phyloP scores from a whole-genome alignment of 2,113 vertebrate genomes.

The Camarhynchus parvulus region DNA sequence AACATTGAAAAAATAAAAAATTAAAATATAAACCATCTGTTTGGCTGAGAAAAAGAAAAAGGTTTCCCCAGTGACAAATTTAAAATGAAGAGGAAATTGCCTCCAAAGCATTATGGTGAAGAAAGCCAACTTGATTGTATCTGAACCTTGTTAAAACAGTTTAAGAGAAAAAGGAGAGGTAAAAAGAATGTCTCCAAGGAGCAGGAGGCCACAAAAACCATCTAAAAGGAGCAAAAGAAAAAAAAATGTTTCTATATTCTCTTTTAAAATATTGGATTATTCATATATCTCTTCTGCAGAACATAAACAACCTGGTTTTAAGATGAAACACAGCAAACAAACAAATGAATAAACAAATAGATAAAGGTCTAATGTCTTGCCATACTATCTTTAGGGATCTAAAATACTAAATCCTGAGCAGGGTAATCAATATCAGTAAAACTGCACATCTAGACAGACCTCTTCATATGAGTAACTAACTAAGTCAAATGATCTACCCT shows the following conservation, averaged over 20 bases:
- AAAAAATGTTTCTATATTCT: background rate
- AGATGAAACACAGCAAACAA: background rate
- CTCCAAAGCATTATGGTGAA: slow-evolving; percentile 57
- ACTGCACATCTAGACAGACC: background rate
- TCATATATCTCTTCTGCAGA: background rate
- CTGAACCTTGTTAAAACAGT: slow-evolving; percentile 63
- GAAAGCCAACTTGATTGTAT: slow-evolving; percentile 60
- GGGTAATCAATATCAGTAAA: background rate
- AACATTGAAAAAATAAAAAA: background rate
- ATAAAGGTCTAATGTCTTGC: background rate
- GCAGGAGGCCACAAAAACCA: background rate
- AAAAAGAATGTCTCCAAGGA: slow-evolving; percentile 39
- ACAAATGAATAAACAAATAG: background rate
- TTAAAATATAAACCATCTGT: slow-evolving; percentile 71
- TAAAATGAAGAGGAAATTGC: slow-evolving; percentile 73
- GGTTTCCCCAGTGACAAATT: slow-evolving; percentile 71
- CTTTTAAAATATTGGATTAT: background rate
- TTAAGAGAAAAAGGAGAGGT: slow-evolving; percentile 45
- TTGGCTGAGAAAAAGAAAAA: slow-evolving; percentile 71
- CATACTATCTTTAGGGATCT: background rate
- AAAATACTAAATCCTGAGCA: background rate
- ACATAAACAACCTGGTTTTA: background rate
- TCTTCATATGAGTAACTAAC: background rate
- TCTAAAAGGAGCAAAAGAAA: background rate
- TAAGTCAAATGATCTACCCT: background rate